These are phyloP conservation scores for Liasis olivaceus DNA, from an alignment of 2,797 vertebrate genomes.

Conservation along the genomic window DNA sequence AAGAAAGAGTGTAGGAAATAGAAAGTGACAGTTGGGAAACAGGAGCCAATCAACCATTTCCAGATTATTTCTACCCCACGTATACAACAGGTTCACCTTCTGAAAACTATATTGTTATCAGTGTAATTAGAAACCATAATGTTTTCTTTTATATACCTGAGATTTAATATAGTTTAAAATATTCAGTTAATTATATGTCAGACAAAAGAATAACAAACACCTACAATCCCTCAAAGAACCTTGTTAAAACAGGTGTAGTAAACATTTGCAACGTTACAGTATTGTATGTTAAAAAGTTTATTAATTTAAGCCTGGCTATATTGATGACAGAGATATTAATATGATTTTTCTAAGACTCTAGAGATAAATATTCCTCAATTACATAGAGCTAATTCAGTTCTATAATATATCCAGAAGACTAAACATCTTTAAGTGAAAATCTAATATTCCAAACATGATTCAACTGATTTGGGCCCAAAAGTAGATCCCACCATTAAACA, in stretches of 20 bases:
- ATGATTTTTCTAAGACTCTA: constrained; percentile 41
- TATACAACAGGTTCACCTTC: background rate
- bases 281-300: constrained; percentile 33
- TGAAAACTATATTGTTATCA: constrained; percentile 1
- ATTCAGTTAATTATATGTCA: constrained; percentile 51
- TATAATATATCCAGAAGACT: constrained; percentile 2
- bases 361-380: constrained; percentile 11
- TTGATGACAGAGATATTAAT: constrained; percentile 17
- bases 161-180: constrained; percentile 10
- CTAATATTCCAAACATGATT: constrained; percentile 6
- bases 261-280: background rate
- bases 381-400: constrained; percentile 44
- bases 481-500: background rate
- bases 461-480: background rate
- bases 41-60: background rate
- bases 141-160: background rate
- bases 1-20: background rate
- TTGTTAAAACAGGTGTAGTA: constrained; percentile 20
- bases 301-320: constrained; percentile 30
- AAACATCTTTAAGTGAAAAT: constrained; percentile 45
- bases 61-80: background rate
- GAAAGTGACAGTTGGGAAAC: background rate
- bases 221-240: constrained; percentile 1
- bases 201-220: constrained; percentile 48
- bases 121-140: background rate